A percentile compares a stretch with the other conserved stretches of the same genome.
Conservation (phyloP, 1,140 invertebrate genomes). For the Drosophila mayri region DNA sequence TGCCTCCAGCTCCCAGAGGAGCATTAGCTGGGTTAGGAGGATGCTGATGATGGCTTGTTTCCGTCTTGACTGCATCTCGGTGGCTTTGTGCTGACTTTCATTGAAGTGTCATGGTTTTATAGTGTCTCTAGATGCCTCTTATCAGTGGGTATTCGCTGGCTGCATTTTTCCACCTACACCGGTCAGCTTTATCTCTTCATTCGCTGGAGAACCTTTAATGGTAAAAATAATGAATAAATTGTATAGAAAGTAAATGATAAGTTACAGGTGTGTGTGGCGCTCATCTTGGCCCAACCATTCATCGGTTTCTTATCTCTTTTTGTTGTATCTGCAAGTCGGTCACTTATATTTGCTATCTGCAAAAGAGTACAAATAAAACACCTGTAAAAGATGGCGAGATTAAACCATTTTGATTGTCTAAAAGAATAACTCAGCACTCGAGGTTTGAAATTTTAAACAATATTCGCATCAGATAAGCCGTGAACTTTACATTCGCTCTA, state of each 20-base stretch:
- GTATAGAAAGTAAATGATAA: background rate
- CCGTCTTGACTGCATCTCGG: slow-evolving; percentile 1
- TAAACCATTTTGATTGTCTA: no score
- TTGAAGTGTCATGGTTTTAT: background rate
- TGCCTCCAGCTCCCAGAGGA: background rate
- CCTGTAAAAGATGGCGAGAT: no score
- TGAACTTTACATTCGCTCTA: no score
- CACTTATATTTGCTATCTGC: background rate
- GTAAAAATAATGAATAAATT: background rate
- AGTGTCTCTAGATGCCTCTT: background rate
- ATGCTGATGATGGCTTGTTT: background rate
- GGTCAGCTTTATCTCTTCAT: background rate
- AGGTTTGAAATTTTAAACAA: no score
- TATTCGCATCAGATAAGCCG: no score
- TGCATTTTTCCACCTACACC: slow-evolving; percentile 9
- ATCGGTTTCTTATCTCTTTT: background rate
- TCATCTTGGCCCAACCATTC: background rate
- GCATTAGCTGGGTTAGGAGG: background rate
- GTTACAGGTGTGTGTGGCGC: slow-evolving; percentile 3
- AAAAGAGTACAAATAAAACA: background rate
- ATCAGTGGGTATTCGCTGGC: slow-evolving; percentile 3
- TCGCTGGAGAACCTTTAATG: background rate
- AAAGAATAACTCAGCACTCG: no score
- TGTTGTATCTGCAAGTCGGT: background rate
- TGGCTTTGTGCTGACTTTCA: background rate